A percentile compares a stretch with the other conserved stretches of the same genome.
phyloP scores from a whole-genome alignment of 2,888 invertebrate species.

The Drosophila paramelanica region DNA sequence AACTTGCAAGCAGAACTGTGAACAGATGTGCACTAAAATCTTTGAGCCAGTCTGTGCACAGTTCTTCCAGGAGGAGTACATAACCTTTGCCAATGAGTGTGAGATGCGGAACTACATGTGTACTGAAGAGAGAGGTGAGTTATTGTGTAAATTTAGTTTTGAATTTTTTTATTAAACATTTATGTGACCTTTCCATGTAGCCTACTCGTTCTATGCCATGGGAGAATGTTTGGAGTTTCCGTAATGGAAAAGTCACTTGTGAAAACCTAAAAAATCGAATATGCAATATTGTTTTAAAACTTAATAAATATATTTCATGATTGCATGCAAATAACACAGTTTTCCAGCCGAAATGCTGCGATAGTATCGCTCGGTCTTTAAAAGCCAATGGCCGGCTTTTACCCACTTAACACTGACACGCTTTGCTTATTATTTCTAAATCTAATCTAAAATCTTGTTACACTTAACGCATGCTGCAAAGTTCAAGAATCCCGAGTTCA shows the following conservation, averaged over 20 bases:
- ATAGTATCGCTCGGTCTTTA: not conserved
- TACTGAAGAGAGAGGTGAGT: conserved; percentile 15
- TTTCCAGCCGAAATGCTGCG: not conserved
- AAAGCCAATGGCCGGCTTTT: not conserved
- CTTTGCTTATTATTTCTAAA: not conserved
- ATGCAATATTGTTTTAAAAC: not conserved
- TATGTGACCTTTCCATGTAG: not conserved
- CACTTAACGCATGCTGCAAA: not conserved
- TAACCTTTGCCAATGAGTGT: conserved; percentile 35
- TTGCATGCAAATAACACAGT: not conserved
- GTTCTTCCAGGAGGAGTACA: conserved; percentile 29
- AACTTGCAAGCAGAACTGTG: conserved; percentile 24
- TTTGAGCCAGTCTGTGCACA: conserved; percentile 32
- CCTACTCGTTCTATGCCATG: conserved; percentile 22
- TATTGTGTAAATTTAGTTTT: too few relatives aligned
- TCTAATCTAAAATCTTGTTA: not conserved
- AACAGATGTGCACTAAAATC: not conserved
- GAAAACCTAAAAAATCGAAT: too few relatives aligned
- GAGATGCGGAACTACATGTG: conserved; percentile 29
- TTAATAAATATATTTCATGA: not conserved
- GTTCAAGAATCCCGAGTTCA: not conserved
- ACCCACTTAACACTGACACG: not conserved
- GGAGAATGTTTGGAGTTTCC: conserved; percentile 8
- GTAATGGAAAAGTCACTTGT: not conserved
- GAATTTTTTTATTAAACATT: not conserved